phyloP scores from a whole-genome alignment of 1,140 invertebrate genomes.

The Drosophila busckii region DNA sequence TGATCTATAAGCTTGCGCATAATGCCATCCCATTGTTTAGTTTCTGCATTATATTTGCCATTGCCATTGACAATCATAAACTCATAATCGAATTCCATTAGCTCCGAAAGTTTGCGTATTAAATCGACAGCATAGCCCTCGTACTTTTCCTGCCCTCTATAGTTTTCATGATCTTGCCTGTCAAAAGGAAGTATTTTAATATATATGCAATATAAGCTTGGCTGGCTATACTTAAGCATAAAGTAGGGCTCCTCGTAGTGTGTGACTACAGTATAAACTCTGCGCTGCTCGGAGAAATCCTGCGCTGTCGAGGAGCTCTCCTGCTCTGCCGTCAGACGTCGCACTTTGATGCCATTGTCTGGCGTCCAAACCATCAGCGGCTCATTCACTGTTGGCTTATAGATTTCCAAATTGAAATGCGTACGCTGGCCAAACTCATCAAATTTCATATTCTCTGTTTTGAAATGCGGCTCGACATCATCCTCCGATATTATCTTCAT shows the following conservation, averaged over 20 bases:
- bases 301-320: conserved; percentile 25
- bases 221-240: conserved; percentile 61
- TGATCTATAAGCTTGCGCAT: conserved; percentile 89
- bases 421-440: conserved; percentile 85
- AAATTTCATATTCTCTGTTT: conserved; percentile 82
- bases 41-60: conserved; percentile 84
- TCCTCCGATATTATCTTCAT: conserved; percentile 75
- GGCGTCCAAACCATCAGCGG: conserved; percentile 67
- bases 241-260: conserved; percentile 70
- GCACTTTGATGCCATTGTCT: conserved; percentile 42
- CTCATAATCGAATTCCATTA: conserved; percentile 87
- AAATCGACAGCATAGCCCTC: conserved; percentile 89
- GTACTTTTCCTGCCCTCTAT: conserved; percentile 80
- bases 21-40: conserved; percentile 90
- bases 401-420: conserved; percentile 87
- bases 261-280: conserved; percentile 59
- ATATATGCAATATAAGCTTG: too few species aligned
- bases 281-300: conserved; percentile 61
- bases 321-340: conserved; percentile 30
- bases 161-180: conserved; percentile 63
- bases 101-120: conserved; percentile 84
- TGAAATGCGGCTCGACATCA: conserved; percentile 64
- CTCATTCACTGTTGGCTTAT: conserved; percentile 79
- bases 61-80: conserved; percentile 85
- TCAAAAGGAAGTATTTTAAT: neutral